Percentiles rank a stretch among this genome's conserved stretches.
phyloP scores from a whole-genome alignment of 1,140 invertebrate species.

The Heterodera schachtii region DNA sequence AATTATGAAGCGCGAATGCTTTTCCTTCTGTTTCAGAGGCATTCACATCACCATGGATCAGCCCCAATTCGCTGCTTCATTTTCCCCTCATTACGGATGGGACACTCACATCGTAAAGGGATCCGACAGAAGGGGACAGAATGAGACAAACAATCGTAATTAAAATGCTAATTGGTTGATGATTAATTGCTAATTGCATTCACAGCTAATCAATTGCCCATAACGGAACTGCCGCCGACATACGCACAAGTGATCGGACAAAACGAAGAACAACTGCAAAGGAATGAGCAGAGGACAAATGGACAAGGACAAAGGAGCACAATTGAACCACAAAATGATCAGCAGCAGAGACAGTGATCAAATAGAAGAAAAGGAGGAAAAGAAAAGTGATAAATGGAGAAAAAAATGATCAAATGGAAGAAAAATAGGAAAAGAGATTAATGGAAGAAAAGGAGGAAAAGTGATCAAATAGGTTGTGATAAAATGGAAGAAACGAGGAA shows the following conservation, averaged over 20 bases:
- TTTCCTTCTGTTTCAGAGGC: neutral
- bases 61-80: neutral
- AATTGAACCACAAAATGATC: neutral
- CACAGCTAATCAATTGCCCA: neutral
- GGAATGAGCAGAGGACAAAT: neutral
- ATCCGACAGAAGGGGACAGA: neutral
- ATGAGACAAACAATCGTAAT: neutral
- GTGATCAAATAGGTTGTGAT: no score
- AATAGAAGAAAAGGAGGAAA: neutral
- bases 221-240: neutral
- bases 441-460: no score
- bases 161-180: neutral
- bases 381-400: neutral
- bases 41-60: constrained; percentile 3
- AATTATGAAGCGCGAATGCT: neutral
- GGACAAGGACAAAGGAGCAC: neutral
- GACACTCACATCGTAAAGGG: neutral
- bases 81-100: neutral
- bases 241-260: neutral
- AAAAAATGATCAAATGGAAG: no score
- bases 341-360: neutral
- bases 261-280: neutral
- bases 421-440: no score
- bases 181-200: neutral
- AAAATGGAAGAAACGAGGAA: no score